A percentile compares a stretch with the other conserved stretches of the same genome.
Evolutionary conservation across 2,797 vertebrate species (phyloP).

Genomic region (Pseudomugil gertrudae): DNA sequence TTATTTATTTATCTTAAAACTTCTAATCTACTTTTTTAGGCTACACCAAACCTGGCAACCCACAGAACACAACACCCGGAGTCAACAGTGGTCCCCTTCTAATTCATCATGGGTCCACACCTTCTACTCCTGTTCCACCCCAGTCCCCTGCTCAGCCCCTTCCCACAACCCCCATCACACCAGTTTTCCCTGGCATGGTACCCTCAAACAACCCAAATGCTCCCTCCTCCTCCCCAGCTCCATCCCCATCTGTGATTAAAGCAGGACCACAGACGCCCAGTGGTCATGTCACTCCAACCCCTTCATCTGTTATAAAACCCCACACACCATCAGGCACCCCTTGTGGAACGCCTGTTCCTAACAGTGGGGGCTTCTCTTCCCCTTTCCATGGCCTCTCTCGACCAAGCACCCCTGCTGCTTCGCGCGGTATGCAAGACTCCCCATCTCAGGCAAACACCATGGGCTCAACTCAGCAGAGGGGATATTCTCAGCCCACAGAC

Average conservation of each 20-base stretch:
- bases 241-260: constrained; percentile 88
- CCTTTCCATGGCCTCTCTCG: constrained; percentile 80
- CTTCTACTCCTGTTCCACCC: constrained; percentile 84
- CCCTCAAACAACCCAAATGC: constrained; percentile 78
- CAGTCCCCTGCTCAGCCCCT: constrained; percentile 85
- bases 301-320: constrained; percentile 83
- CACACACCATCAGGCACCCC: constrained; percentile 83
- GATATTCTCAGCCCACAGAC: constrained; percentile 83
- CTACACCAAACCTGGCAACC: constrained; percentile 88
- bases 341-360: constrained; percentile 82
- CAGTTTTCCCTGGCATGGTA: constrained; percentile 90
- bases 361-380: constrained; percentile 79
- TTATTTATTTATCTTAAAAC: neutral
- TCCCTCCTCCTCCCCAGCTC: constrained; percentile 78
- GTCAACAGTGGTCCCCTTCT: constrained; percentile 80
- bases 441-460: constrained; percentile 79
- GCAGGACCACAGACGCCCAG: constrained; percentile 80
- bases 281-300: constrained; percentile 69
- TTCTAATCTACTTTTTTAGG: constrained; percentile 71
- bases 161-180: constrained; percentile 83
- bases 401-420: constrained; percentile 77
- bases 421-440: constrained; percentile 79
- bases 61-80: constrained; percentile 80
- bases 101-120: constrained; percentile 89
- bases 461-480: constrained; percentile 59